phyloP scores from a whole-genome alignment of 2,113 vertebrate species.

The Rhinichthys klamathensis region DNA sequence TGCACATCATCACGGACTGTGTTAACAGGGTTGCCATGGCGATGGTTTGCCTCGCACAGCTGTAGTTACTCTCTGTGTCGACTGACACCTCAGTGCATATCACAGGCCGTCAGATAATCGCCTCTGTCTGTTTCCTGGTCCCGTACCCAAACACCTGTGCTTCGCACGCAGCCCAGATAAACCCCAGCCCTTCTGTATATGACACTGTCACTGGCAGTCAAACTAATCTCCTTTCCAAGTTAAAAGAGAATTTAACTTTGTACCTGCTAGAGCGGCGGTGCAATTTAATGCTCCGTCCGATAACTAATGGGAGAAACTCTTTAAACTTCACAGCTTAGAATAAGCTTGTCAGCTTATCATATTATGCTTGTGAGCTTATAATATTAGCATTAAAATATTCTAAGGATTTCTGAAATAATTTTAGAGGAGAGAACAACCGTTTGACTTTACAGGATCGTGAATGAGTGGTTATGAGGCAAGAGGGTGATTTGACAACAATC shows the following conservation, averaged over 20 bases:
- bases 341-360: constrained; percentile 86
- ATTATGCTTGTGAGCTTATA: constrained; percentile 85
- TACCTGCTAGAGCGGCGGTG: constrained; percentile 74
- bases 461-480: constrained; percentile 44
- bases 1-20: constrained; percentile 3
- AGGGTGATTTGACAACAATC: constrained; percentile 32
- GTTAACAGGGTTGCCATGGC: constrained; percentile 49
- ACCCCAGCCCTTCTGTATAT: constrained; percentile 58
- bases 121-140: constrained; percentile 46
- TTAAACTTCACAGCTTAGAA: constrained; percentile 83
- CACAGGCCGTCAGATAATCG: constrained; percentile 58
- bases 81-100: constrained; percentile 50
- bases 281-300: constrained; percentile 79
- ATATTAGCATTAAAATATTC: constrained; percentile 85
- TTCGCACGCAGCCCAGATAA: constrained; percentile 51
- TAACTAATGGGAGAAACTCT: constrained; percentile 82
- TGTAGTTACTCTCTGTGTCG: constrained; percentile 47
- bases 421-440: constrained; percentile 75
- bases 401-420: constrained; percentile 71
- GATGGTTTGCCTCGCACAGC: constrained; percentile 48
- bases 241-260: constrained; percentile 76
- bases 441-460: constrained; percentile 70
- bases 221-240: constrained; percentile 77
- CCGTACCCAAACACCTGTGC: constrained; percentile 57
- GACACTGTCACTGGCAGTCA: constrained; percentile 74